Base-by-base conservation (phyloP, 1,140 invertebrate genomes). In the Drosophila setifemur region DNA sequence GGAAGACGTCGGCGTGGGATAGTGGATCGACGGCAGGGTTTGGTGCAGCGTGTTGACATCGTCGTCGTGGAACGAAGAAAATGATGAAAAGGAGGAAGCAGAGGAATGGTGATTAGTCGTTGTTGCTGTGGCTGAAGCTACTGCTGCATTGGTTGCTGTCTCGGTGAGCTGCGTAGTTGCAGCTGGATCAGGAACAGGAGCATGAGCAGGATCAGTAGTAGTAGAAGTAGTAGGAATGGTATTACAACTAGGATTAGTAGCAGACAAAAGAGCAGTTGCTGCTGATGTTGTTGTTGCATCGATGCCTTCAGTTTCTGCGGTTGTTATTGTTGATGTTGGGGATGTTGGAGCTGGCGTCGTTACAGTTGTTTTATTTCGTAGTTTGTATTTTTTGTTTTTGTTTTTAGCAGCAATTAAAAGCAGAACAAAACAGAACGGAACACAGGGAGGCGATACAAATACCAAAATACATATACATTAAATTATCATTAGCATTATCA, bases 41-140 rank as follows among this genome's bases (percentile, higher is more conserved):
- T 78, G 78, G 52, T 33, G 78, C 40, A 42, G 69, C 35, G 57
- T 29, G 19, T 70, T 26, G 43, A 37, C 61, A 53, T 71, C 78
- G 63, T 89, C 87, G 67, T 89, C 83, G 48, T 89, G 83, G 49
- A 88, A 89, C 45, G 88, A 90, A 28, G 88, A 83, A 68, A 90
- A 89, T 82, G 88, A 90, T 89, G 88, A 89, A 88, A 90, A 89
- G 85, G 88, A 89, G 88, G 88, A 90, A 90, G 88, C 77, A 90
- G 88, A 88, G 88, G 88, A 89, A 64, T 89, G 69, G 66, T 89
- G 88, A 89, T 90, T 90, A 90, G 87, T 89, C 71, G 87, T 88
- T 71, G 82, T 85, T 71, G 79, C 68, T 63, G 73, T 57, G 44
- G 42, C 29, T 58, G 42, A 37, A 37, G 33, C 3, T 14, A 37